Percentiles rank a stretch among this genome's conserved stretches.
phyloP scores from a whole-genome alignment of 2,797 vertebrate genomes.

The Oreortyx pictus region DNA sequence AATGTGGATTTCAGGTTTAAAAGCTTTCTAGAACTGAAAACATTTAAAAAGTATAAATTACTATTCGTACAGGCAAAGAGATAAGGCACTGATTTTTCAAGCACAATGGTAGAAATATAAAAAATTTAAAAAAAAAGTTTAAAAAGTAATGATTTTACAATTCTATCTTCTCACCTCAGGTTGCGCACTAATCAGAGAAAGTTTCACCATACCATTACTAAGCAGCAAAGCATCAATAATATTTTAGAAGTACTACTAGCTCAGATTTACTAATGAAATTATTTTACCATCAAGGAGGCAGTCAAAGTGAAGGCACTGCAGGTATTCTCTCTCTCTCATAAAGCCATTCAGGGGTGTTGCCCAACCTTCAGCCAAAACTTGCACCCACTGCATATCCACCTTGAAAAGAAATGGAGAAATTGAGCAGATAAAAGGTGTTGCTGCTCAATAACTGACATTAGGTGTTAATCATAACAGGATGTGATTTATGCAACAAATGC shows the following conservation, averaged over 20 bases:
- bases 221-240: neutral
- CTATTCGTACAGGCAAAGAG: neutral
- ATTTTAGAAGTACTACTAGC: neutral
- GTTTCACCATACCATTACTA: neutral
- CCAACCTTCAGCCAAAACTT: conserved; percentile 98
- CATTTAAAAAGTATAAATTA: neutral
- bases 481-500: neutral
- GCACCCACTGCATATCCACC: conserved; percentile 99
- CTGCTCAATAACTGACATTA: neutral
- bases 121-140: neutral
- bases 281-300: conserved; percentile 94
- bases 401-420: conserved; percentile 59
- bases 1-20: neutral
- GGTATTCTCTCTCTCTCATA: conserved; percentile 96
- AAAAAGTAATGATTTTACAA: neutral
- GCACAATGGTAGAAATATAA: neutral
- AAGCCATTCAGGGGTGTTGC: conserved; percentile 97
- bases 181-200: neutral
- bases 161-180: neutral
- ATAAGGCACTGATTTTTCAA: neutral
- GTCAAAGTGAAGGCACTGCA: conserved; percentile 98
- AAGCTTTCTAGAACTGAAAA: neutral
- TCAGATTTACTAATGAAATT: neutral
- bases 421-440: neutral
- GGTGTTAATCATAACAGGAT: neutral